Conservation (phyloP, 1,140 invertebrate genomes). For the Drosophila sturtevanti region DNA sequence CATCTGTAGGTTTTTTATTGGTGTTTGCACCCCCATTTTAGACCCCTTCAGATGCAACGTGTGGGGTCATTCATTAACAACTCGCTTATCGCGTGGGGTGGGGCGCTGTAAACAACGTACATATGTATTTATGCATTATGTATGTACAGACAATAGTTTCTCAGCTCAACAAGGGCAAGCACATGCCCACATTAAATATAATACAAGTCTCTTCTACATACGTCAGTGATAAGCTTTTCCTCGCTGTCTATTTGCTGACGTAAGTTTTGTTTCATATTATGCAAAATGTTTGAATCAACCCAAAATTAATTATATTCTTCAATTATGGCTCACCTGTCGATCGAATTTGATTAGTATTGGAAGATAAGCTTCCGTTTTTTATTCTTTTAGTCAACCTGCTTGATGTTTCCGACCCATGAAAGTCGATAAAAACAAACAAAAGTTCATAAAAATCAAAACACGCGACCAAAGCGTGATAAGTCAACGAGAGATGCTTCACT, state of each 20-base stretch:
- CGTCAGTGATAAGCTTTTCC: slow-evolving; percentile 56
- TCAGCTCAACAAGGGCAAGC: slow-evolving; percentile 28
- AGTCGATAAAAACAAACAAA: slow-evolving; percentile 48
- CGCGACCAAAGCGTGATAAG: slow-evolving; percentile 51
- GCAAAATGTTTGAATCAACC: slow-evolving; percentile 6
- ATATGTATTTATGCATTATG: no score
- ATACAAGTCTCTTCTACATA: slow-evolving; percentile 18
- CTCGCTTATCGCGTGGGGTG: slow-evolving; percentile 39
- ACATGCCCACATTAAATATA: slow-evolving; percentile 27
- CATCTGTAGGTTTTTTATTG: slow-evolving; percentile 54
- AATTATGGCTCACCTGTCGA: slow-evolving; percentile 40
- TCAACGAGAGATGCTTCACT: slow-evolving; percentile 7
- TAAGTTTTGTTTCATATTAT: slow-evolving; percentile 25
- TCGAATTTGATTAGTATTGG: slow-evolving; percentile 21
- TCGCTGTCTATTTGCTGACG: slow-evolving; percentile 23
- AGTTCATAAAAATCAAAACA: slow-evolving; percentile 40
- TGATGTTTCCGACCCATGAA: slow-evolving; percentile 20
- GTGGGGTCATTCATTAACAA: slow-evolving; percentile 16
- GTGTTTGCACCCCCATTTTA: slow-evolving; percentile 33
- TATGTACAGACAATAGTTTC: slow-evolving; percentile 10
- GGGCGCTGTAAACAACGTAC: slow-evolving; percentile 55
- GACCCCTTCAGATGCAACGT: background rate
- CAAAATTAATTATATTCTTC: slow-evolving; percentile 50
- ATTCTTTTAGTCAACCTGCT: background rate
- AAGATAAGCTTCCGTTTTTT: slow-evolving; percentile 13